These are phyloP conservation scores for Spisula solida DNA, from an alignment of 2,888 invertebrate genomes.

Conservation along the genomic window DNA sequence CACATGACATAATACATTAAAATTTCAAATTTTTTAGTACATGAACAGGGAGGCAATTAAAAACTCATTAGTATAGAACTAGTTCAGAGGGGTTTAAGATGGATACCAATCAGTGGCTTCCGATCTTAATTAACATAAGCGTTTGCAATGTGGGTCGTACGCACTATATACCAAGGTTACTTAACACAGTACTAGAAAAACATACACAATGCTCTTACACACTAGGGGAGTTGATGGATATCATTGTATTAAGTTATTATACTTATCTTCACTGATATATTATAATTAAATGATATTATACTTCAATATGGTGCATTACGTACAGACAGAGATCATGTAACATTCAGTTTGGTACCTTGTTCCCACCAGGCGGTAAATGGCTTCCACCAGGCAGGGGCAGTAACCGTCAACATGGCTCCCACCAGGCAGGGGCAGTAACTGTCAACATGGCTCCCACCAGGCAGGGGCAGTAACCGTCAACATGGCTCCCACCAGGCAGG, in stretches of 20 bases:
- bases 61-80: conserved; percentile 1
- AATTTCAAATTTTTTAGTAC: conserved; percentile 7
- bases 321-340: background rate
- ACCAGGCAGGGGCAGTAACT: no score
- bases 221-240: background rate
- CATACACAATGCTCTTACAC: background rate
- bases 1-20: conserved; percentile 24
- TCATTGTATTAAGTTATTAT: background rate
- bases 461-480: no score
- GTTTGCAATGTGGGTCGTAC: background rate
- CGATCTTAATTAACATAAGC: background rate
- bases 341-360: no score
- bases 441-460: background rate
- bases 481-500: background rate
- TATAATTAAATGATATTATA: background rate
- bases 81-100: background rate
- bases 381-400: no score
- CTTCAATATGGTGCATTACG: background rate
- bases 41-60: background rate
- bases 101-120: background rate
- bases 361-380: background rate
- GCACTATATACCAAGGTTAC: no score
- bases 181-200: background rate
- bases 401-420: background rate
- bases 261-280: background rate